phyloP scores from a whole-genome alignment of 2,113 vertebrate genomes.

The Oreochromis tanganicae region DNA sequence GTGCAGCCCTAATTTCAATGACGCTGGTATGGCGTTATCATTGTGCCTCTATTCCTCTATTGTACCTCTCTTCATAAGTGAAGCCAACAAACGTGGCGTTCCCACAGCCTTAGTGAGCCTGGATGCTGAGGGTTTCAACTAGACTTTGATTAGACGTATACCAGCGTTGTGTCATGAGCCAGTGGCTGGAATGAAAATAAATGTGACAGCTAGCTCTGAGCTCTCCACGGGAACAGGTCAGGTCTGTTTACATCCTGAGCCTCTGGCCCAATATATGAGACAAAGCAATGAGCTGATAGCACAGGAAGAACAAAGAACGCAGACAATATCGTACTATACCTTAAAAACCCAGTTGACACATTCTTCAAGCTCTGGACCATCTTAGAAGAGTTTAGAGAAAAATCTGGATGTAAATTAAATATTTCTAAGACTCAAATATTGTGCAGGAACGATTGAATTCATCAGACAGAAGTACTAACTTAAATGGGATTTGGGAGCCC shows the following conservation, averaged over 20 bases:
- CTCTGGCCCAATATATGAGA: background rate
- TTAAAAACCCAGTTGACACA: background rate
- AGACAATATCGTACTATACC: background rate
- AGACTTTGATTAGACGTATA: background rate
- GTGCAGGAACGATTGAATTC: background rate
- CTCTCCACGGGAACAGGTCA: background rate
- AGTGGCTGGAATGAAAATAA: background rate
- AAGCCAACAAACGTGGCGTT: background rate
- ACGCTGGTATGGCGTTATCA: background rate
- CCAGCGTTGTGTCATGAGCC: background rate
- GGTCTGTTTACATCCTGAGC: background rate
- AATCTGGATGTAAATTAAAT: background rate
- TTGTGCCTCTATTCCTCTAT: background rate
- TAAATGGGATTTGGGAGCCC: accelerated
- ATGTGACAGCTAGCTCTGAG: background rate
- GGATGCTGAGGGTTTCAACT: background rate
- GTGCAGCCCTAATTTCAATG: background rate
- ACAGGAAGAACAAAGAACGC: background rate
- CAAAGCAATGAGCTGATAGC: background rate
- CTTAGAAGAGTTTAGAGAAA: background rate
- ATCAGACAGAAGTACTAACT: background rate
- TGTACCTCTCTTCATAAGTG: background rate
- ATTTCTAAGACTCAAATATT: background rate
- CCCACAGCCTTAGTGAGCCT: background rate
- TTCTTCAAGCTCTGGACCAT: background rate